Evolutionary conservation across 1,140 invertebrate genomes (phyloP).

Genomic region (Dendrolimus punctatus): DNA sequence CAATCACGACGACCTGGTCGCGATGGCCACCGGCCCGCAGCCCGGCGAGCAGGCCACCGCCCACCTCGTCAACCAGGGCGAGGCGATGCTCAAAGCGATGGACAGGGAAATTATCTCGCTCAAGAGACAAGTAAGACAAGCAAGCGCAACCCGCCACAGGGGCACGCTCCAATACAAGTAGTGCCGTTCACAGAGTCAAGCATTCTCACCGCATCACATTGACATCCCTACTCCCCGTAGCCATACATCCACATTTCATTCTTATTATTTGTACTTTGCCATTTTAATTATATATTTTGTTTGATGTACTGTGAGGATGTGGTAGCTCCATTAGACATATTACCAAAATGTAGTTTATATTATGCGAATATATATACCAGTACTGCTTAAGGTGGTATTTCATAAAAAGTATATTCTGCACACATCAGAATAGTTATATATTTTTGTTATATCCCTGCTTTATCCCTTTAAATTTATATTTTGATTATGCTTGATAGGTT

Average conservation of each 20-base stretch:
- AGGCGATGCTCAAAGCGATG: slow-evolving; percentile 90
- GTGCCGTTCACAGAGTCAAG: slow-evolving; percentile 22
- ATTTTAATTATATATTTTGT: slow-evolving; percentile 6
- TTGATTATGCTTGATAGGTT: slow-evolving; percentile 28
- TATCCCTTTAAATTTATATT: slow-evolving; percentile 5
- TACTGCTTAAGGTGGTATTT: slow-evolving; percentile 16
- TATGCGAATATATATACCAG: slow-evolving; percentile 13
- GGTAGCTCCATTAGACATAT: slow-evolving; percentile 16
- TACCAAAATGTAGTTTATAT: slow-evolving; percentile 13
- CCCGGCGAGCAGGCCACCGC: slow-evolving; percentile 55
- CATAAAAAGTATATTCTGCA: slow-evolving; percentile 54
- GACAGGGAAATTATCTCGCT: slow-evolving; percentile 94
- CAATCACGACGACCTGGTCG: slow-evolving; percentile 95
- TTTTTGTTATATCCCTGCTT: slow-evolving; percentile 6
- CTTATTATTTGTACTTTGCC: background rate
- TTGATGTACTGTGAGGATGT: slow-evolving; percentile 59
- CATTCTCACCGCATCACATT: slow-evolving; percentile 48
- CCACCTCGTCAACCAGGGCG: slow-evolving; percentile 79
- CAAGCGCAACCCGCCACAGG: slow-evolving; percentile 21
- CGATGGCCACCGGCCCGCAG: slow-evolving; percentile 83
- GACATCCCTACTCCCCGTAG: slow-evolving; percentile 11
- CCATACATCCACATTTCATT: slow-evolving; percentile 6
- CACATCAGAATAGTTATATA: slow-evolving; percentile 35
- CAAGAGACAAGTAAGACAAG: slow-evolving; percentile 85
- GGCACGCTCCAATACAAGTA: slow-evolving; percentile 23